These are phyloP conservation scores for Leptinotarsa peninsularis DNA, from an alignment of 2,888 invertebrate species.

Conservation along the genomic window DNA sequence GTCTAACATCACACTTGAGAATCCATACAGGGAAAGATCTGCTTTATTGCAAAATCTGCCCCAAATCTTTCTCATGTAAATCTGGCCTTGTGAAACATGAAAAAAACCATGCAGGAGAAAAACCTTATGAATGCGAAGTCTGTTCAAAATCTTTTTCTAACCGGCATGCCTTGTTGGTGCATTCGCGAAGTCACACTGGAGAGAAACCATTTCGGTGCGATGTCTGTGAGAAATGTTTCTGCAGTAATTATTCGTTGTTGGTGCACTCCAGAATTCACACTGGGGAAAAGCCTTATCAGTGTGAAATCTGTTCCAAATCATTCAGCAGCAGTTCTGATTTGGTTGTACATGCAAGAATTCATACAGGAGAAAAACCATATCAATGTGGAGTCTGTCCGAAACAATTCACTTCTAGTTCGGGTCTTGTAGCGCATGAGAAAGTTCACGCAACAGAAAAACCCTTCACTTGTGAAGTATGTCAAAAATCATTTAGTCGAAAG, in stretches of 20 bases:
- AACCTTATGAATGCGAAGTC: neutral
- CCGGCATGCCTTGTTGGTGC: neutral
- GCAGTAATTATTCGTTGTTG: neutral
- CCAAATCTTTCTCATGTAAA: neutral
- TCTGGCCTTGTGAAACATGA: neutral
- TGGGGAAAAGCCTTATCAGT: constrained; percentile 16
- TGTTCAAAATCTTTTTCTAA: neutral
- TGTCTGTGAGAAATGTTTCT: constrained; percentile 20
- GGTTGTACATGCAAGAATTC: neutral
- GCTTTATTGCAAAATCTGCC: neutral
- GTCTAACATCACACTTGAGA: neutral
- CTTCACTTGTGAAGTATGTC: neutral
- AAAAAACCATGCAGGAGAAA: neutral
- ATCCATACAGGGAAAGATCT: neutral
- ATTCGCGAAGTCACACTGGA: constrained; percentile 2
- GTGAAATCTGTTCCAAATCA: constrained; percentile 10
- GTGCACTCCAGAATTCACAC: constrained; percentile 24
- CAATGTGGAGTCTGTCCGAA: neutral
- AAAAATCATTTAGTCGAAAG: neutral
- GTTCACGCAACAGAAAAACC: constrained; percentile 3
- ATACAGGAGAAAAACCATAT: constrained; percentile 2
- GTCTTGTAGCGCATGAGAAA: neutral
- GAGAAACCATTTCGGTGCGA: constrained; percentile 20
- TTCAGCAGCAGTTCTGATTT: neutral
- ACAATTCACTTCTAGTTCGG: neutral